phyloP scores from a whole-genome alignment of 2,888 invertebrate species.

The Morpho deidamia region DNA sequence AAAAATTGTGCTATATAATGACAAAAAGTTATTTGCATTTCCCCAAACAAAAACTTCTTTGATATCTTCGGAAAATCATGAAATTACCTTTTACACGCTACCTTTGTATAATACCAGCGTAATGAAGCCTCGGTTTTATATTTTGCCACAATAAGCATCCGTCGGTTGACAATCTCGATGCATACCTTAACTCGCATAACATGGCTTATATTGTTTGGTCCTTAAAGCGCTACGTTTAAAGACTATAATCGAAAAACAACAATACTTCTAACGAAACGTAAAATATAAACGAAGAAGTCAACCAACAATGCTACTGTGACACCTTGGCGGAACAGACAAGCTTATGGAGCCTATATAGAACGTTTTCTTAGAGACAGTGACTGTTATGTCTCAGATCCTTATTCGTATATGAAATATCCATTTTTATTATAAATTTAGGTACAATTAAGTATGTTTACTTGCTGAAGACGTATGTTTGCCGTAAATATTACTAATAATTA shows the following conservation, averaged over 20 bases:
- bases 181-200: not conserved
- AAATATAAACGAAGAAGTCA: constrained; percentile 33
- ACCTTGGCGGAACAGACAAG: constrained; percentile 14
- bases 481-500: too few relatives aligned
- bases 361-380: not conserved
- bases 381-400: not conserved
- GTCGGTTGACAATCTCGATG: constrained; percentile 33
- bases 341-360: not conserved
- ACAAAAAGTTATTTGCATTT: not conserved
- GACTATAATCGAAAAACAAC: not conserved
- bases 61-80: constrained; percentile 10
- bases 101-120: constrained; percentile 20
- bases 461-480: too few relatives aligned
- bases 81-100: constrained; percentile 8
- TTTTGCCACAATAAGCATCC: constrained; percentile 39
- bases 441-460: too few relatives aligned
- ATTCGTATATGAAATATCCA: not conserved
- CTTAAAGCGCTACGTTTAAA: not conserved
- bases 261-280: constrained; percentile 15
- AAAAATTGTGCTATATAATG: too few relatives aligned
- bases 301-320: constrained; percentile 18
- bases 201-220: not conserved
- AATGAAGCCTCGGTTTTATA: constrained; percentile 21
- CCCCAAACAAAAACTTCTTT: not conserved
- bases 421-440: too few relatives aligned